These are phyloP conservation scores for Turritopsis rubra DNA, from an alignment of 30 jellyfish, hydroid and myxozoan genomes.

Conservation along the genomic window DNA sequence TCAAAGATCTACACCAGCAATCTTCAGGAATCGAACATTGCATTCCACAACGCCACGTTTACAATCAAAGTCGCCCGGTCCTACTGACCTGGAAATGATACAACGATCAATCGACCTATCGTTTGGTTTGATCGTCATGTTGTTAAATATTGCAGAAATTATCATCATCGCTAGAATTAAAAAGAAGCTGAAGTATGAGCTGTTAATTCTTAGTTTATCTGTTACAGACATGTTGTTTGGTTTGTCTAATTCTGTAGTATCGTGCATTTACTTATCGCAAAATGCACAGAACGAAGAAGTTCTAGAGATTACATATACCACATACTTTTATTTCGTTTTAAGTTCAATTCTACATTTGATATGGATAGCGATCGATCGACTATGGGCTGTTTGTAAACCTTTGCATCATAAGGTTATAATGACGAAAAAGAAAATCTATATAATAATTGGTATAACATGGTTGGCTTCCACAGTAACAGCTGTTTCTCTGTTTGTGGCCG, in stretches of 20 bases:
- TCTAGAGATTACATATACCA: constrained; percentile 9
- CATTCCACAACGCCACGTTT: no score
- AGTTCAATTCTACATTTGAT: constrained; percentile 9
- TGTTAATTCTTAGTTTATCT: constrained; percentile 16
- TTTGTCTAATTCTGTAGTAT: constrained; percentile 7
- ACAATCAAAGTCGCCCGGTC: no score
- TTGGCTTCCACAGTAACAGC: constrained; percentile 2
- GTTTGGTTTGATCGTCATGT: constrained; percentile 7
- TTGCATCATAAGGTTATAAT: neutral
- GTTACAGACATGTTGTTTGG: constrained; percentile 23
- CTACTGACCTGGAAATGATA: neutral
- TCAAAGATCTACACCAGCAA: no score
- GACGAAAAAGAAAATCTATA: constrained; percentile 3
- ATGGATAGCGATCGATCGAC: constrained; percentile 19
- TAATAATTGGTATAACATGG: neutral
- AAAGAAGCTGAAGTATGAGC: neutral
- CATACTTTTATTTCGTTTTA: constrained; percentile 12
- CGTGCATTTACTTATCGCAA: neutral
- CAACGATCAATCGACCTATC: neutral
- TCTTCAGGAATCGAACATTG: no score
- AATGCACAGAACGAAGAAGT: constrained; percentile 2
- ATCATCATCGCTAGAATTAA: neutral
- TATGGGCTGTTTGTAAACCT: constrained; percentile 13
- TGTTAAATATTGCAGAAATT: neutral
- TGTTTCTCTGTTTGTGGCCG: neutral